Percentiles rank a stretch among this genome's conserved stretches.
These are phyloP conservation scores for Loriculus beryllinus DNA, from an alignment of 2,797 vertebrate species.

Conservation along the genomic window DNA sequence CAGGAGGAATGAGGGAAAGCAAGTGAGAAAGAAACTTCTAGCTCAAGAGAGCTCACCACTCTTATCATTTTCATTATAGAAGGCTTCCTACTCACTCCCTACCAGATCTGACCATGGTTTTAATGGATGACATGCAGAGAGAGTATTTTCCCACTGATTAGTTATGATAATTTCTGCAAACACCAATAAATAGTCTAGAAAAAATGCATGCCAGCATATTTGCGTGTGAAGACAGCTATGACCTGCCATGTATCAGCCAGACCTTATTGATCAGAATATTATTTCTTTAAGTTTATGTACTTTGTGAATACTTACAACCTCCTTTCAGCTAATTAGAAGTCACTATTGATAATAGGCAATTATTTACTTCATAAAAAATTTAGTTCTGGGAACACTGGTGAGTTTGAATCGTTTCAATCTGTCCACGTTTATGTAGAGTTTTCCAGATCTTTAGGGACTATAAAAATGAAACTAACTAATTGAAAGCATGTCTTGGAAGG, in stretches of 20 bases:
- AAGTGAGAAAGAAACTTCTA: neutral
- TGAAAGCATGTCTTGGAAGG: neutral
- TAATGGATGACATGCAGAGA: neutral
- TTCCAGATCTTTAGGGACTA: neutral
- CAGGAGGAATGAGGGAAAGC: neutral
- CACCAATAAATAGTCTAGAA: neutral
- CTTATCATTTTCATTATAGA: neutral
- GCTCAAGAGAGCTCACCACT: neutral
- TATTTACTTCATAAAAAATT: neutral
- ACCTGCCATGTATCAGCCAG: neutral
- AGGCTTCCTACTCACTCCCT: neutral
- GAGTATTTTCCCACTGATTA: neutral
- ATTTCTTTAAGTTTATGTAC: neutral
- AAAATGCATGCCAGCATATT: neutral
- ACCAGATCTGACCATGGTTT: neutral
- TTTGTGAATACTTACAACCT: neutral
- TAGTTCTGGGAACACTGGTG: neutral
- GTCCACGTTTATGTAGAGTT: neutral
- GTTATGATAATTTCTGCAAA: neutral
- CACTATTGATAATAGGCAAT: neutral
- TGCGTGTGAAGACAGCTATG: neutral
- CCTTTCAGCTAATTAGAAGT: slow-evolving; percentile 1
- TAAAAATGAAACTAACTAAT: neutral
- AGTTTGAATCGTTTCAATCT: neutral
- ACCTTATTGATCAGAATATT: neutral